Base-by-base conservation (phyloP, 2,113 vertebrate species). In the Hemibagrus wyckioides region DNA sequence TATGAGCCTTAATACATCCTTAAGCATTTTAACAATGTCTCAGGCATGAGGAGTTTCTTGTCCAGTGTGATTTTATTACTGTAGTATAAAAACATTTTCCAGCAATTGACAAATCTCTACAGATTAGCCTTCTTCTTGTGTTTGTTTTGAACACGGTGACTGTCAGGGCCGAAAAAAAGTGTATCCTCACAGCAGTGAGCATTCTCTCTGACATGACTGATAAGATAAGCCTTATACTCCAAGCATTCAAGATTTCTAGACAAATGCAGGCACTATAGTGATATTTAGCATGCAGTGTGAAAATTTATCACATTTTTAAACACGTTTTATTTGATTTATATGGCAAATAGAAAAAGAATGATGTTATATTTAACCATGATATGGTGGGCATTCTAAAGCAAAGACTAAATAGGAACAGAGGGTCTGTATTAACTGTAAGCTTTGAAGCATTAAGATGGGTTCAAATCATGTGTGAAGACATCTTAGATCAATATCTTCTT, bases 281-380 rank as follows among this genome's bases (percentile, higher is more conserved):
- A 15, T 15, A 65, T 50, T 85, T 88, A 21, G 17, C 10, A 21
- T 67, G 50, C 59, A 67, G 3, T 50, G 57, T 33, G 61, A 50
- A 75, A 73, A 33, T 73, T 65, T 65, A 65, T 15, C 0, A 33
- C 15, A 71, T 75, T n/a, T n/a, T n/a, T n/a, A n/a, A n/a, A n/a
- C n/a, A n/a, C n/a, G 10, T 77, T 77, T 28, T n/a, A 15, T 52
- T 48, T 54, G 75, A 79, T 79, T 79, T 30, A 77, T 77, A 50
- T 15, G 14, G 19, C 15, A 79, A 52, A 79, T 52, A 9, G 21
- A 57, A 23, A 21, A 67, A 33, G 19, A 39, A 81, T 41, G 5
- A 1, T 23, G 48, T 17, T 67, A 48, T 83, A 67, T 65, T 83
- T 83, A 54, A 69, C 9, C 30, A 23, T 65, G 50, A 21, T 48